A percentile compares a stretch with the other conserved stretches of the same genome.
These are phyloP conservation scores for Ypsolopha scabrella DNA, from an alignment of 2,888 invertebrate genomes.

Conservation along the genomic window DNA sequence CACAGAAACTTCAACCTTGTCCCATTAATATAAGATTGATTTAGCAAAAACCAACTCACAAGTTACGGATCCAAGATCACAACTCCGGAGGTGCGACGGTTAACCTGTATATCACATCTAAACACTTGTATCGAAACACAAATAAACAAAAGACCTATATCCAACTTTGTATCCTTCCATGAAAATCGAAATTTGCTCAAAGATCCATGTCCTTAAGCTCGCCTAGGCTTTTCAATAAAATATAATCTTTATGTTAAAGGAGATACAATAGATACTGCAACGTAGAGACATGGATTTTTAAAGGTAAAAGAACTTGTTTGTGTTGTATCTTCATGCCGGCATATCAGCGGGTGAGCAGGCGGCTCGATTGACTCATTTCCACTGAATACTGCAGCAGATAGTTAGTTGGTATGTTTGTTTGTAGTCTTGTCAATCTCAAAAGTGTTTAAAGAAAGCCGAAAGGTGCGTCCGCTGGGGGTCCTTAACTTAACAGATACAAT, in stretches of 20 bases:
- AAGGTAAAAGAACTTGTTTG: conserved; percentile 7
- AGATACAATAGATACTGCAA: neutral
- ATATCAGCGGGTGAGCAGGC: conserved; percentile 36
- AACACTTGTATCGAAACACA: conserved; percentile 33
- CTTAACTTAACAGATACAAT: conserved; percentile 10
- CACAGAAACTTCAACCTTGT: conserved; percentile 13
- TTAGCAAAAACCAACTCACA: conserved; percentile 5
- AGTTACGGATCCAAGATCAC: conserved; percentile 12
- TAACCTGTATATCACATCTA: conserved; percentile 49
- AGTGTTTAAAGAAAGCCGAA: conserved; percentile 19
- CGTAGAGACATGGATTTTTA: neutral
- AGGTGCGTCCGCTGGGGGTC: conserved; percentile 34
- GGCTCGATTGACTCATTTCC: conserved; percentile 48
- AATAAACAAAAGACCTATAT: neutral
- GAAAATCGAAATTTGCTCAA: conserved; percentile 8
- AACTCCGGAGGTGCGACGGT: conserved; percentile 40
- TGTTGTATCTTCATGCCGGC: conserved; percentile 21
- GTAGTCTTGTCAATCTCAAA: conserved; percentile 25
- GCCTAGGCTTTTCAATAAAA: neutral
- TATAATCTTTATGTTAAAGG: neutral
- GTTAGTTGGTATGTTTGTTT: conserved; percentile 25
- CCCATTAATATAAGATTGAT: conserved; percentile 10
- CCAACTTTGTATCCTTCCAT: neutral
- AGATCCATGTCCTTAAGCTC: neutral
- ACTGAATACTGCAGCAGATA: conserved; percentile 27